Evolutionary conservation across 2,888 invertebrate species (phyloP), one percentile per base, ranked within the genome.

Genomic region (Digitonthophagus gazella): DNA sequence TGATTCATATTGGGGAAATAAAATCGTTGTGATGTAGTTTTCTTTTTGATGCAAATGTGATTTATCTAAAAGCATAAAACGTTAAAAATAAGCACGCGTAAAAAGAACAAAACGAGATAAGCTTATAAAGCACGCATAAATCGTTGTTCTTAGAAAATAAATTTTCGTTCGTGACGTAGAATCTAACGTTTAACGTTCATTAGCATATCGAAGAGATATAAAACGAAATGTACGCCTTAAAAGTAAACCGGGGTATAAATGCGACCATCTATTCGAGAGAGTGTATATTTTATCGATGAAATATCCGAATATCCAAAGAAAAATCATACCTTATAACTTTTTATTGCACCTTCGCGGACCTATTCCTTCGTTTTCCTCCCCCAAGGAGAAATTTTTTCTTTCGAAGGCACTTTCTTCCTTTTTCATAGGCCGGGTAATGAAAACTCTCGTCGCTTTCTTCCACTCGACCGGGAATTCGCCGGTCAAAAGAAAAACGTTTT

Each of bases 401-500:
- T n/a, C n/a, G n/a, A n/a, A n/a, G n/a, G n/a, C n/a, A 44, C 28
- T 11, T 6, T 44, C 28, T 11, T 11, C 28, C 28, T 44, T 44
- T 44, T 44, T 11, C 28, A 44, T 44, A 44, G 28, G 28, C 28
- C 3, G 8, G 28, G 28, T 44, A 44, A 44, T 44, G 28, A 44
- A 44, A 44, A n/a, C n/a, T n/a, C 28, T 6, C 28, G 28, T 44
- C 28, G 28, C 28, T 44, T 44, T 44, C 28, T 44, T 44, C 28
- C 28, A 44, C 28, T 44, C 28, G 28, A 44, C 28, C 28, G 28
- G 28, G 28, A 44, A 44, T 44, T 44, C 28, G 28, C 20, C 18
- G 16, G 61, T 15, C 18, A 61, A 61, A 61, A 19, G 61, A 20
- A 61, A 61, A 61, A 61, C 61, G 28, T 61, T 18, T 58, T 58